A percentile compares a stretch with the other conserved stretches of the same genome.
Conservation (phyloP, 2,888 invertebrate species). For the Dascillus cervinus region DNA sequence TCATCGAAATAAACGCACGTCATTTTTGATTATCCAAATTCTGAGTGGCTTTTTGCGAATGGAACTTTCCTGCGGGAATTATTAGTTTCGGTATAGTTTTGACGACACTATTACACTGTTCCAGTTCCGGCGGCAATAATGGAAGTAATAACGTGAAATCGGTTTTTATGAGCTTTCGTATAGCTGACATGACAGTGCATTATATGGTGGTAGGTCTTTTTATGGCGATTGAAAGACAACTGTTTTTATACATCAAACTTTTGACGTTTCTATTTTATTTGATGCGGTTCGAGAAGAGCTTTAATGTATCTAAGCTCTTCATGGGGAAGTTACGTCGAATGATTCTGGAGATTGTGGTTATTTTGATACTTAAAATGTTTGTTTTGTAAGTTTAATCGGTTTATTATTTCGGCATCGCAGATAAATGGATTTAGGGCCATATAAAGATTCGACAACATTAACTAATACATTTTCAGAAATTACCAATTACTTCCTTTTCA, state of each 20-base stretch:
- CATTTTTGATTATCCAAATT: constrained; percentile 11
- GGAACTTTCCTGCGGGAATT: constrained; percentile 6
- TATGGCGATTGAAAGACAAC: constrained; percentile 31
- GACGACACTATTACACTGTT: no score
- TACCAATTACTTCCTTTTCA: no score
- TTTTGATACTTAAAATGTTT: no score
- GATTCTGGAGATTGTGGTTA: no score
- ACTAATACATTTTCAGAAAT: no score
- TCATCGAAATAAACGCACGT: constrained; percentile 12
- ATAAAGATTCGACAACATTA: no score
- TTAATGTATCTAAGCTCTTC: neutral
- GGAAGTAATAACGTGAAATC: constrained; percentile 14
- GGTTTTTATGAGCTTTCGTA: constrained; percentile 11
- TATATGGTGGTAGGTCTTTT: constrained; percentile 26
- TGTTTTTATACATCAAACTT: constrained; percentile 33
- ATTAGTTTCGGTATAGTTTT: constrained; percentile 9
- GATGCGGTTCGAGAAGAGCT: no score
- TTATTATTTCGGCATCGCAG: no score
- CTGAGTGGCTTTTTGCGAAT: no score
- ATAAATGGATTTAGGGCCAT: no score
- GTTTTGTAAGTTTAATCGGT: no score
- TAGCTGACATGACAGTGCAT: constrained; percentile 29
- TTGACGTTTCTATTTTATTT: constrained; percentile 27
- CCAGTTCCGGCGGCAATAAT: constrained; percentile 7
- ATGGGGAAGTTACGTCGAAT: no score